phyloP scores from a whole-genome alignment of 2,113 vertebrate genomes.

The Nycticebus coucang region DNA sequence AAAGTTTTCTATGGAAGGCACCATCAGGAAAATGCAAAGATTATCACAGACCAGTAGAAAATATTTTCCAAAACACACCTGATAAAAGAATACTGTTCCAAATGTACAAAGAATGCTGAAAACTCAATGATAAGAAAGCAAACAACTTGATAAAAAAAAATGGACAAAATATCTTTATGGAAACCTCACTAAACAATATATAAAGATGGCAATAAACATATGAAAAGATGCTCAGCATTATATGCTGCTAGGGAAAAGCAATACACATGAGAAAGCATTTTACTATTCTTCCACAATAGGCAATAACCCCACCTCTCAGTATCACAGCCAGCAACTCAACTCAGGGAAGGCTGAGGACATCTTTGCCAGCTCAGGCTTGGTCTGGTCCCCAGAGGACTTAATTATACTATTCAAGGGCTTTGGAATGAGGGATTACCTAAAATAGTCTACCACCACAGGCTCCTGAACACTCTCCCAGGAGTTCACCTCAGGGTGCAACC shows the following conservation, averaged over 20 bases:
- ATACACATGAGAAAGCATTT: not conserved
- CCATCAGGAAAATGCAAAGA: not conserved
- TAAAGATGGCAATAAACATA: not conserved
- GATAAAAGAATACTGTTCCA: not conserved
- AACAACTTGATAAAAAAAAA: not conserved
- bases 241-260: not conserved
- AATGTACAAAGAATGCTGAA: not conserved
- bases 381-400: no score
- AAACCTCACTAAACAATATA: not conserved
- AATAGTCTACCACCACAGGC: no score
- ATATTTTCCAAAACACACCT: not conserved
- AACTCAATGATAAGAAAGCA: not conserved
- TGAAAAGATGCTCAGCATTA: not conserved
- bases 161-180: not conserved
- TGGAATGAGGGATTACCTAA: no score
- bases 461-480: no score
- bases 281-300: no score
- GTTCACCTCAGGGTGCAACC: no score
- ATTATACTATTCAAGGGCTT: no score
- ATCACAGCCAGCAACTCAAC: no score
- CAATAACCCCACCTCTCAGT: no score
- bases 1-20: not conserved
- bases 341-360: no score
- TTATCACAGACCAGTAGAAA: not conserved
- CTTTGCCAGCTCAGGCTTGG: no score